A percentile compares a stretch with the other conserved stretches of the same genome.
These are phyloP conservation scores for Alethe diademata DNA, from an alignment of 2,113 vertebrate species.

Conservation along the genomic window DNA sequence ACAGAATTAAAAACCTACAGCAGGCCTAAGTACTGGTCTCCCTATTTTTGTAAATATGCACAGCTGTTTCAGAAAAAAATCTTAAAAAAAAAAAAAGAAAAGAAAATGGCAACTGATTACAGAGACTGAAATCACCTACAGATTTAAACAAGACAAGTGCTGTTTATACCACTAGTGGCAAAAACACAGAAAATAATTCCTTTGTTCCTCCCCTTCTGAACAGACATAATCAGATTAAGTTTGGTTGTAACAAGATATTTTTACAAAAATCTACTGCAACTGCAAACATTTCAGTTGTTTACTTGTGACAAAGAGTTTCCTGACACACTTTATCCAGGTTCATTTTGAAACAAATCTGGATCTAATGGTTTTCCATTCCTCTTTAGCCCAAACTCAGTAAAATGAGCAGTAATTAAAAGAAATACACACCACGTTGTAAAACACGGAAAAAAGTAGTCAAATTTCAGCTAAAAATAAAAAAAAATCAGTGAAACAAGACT, in stretches of 20 bases:
- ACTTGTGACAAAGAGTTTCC: background rate
- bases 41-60: background rate
- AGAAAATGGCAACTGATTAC: background rate
- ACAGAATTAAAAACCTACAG: constrained; percentile 5
- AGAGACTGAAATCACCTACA: background rate
- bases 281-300: background rate
- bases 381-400: background rate
- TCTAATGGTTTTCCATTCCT: background rate
- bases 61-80: constrained; percentile 10
- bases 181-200: background rate
- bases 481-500: background rate
- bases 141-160: background rate
- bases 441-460: background rate
- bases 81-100: background rate
- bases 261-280: background rate
- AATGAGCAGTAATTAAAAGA: background rate
- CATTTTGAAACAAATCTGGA: background rate
- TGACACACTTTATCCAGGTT: background rate
- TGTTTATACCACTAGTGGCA: background rate
- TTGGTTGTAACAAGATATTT: background rate
- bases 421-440: background rate
- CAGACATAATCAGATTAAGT: background rate
- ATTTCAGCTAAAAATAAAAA: background rate
- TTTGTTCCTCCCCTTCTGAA: background rate
- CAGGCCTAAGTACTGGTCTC: background rate